These are phyloP conservation scores for Antechinus stuartii DNA, from an alignment of 2,113 vertebrate species.

Conservation along the genomic window DNA sequence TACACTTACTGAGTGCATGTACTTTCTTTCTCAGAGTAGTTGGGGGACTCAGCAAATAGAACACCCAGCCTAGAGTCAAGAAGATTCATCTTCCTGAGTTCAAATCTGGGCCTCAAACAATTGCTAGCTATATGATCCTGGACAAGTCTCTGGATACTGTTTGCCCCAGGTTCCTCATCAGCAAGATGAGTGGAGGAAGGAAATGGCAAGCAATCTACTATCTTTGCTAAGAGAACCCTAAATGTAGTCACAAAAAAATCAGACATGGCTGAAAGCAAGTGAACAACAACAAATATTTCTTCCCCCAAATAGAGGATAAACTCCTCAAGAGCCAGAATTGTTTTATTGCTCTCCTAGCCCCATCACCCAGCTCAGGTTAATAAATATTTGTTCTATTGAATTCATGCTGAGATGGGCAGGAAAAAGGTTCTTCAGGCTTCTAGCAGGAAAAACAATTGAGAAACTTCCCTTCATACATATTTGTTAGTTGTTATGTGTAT, in stretches of 20 bases:
- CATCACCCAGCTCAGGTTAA: not conserved
- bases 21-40: not conserved
- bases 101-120: not conserved
- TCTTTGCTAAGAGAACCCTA: not conserved
- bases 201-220: not conserved
- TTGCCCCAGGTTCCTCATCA: not conserved
- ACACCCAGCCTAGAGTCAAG: not conserved
- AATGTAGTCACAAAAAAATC: not conserved
- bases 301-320: not conserved
- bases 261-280: not conserved
- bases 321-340: not conserved
- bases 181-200: not conserved
- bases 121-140: not conserved
- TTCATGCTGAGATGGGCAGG: not conserved
- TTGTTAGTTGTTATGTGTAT: rapidly evolving
- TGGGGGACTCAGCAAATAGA: no score
- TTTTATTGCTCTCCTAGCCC: not conserved
- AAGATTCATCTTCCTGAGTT: not conserved
- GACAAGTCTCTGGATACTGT: not conserved
- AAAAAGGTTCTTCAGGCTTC: not conserved
- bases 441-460: not conserved
- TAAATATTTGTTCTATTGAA: not conserved
- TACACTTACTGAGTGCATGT: not conserved
- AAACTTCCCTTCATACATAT: rapidly evolving
- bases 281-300: not conserved